Evolutionary conservation across 1,140 invertebrate genomes (phyloP).

Genomic region (Metopolophium dirhodum): DNA sequence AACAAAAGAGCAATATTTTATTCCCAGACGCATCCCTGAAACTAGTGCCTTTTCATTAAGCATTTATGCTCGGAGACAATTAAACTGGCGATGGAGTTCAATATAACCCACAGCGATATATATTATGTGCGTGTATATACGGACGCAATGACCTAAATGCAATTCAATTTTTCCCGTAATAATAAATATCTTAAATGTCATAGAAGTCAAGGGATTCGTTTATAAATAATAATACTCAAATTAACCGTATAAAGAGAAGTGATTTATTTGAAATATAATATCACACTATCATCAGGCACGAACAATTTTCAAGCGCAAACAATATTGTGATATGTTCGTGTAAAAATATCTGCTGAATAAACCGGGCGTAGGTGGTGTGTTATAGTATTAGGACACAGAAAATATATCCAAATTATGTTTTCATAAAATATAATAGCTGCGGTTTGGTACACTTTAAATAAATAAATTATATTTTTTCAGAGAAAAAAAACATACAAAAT

Average conservation of each 20-base stretch:
- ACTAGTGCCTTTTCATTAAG: slow-evolving; percentile 33
- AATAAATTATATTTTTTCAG: background rate
- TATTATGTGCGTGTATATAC: background rate
- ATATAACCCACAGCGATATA: slow-evolving; percentile 3
- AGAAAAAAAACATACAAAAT: background rate
- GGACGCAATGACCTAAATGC: background rate
- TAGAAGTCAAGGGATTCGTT: background rate
- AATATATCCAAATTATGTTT: background rate
- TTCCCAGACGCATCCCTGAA: slow-evolving; percentile 7
- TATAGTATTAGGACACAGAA: background rate
- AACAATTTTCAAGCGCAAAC: background rate
- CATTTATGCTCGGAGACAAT: slow-evolving; percentile 20
- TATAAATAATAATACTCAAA: background rate
- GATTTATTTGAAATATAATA: background rate
- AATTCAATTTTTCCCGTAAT: slow-evolving; percentile 13
- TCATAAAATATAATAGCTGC: background rate
- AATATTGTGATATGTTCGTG: background rate
- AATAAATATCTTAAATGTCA: background rate
- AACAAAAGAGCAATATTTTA: slow-evolving; percentile 46
- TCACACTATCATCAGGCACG: background rate
- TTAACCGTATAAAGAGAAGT: background rate
- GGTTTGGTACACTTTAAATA: background rate
- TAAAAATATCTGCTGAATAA: background rate
- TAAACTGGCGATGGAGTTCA: slow-evolving; percentile 1
- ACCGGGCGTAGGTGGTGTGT: background rate